These are phyloP conservation scores for Ceratina calcarata DNA, from an alignment of 1,140 invertebrate species.

Conservation along the genomic window DNA sequence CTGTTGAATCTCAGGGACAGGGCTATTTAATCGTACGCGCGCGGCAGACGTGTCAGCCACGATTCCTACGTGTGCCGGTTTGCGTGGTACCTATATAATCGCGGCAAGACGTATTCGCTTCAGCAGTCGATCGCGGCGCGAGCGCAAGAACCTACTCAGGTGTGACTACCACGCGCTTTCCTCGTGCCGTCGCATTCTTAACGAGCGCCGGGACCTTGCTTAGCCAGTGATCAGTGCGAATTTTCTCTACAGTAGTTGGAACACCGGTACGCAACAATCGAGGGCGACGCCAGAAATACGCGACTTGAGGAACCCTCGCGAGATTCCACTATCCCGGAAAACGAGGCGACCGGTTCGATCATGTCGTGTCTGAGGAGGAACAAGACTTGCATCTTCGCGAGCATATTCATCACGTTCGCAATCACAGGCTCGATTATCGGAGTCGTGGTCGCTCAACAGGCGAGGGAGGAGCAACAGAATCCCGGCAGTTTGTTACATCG, in stretches of 20 bases:
- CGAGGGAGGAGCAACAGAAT: too few species aligned
- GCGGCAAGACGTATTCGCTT: slow-evolving; percentile 37
- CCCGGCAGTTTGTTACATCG: too few species aligned
- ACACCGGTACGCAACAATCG: neutral
- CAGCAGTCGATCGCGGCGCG: slow-evolving; percentile 58
- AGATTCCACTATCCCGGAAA: too few species aligned
- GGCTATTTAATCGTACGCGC: neutral
- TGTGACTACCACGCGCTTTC: slow-evolving; percentile 30
- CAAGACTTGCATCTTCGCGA: too few species aligned
- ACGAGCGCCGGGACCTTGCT: too few species aligned
- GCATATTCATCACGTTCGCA: too few species aligned
- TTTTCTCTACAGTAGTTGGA: too few species aligned
- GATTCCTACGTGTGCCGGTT: neutral
- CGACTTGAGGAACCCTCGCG: too few species aligned
- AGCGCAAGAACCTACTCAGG: slow-evolving; percentile 44
- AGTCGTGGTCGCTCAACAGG: too few species aligned
- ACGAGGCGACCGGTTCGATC: neutral
- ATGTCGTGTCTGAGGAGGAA: too few species aligned
- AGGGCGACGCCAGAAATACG: neutral
- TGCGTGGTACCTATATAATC: slow-evolving; percentile 54
- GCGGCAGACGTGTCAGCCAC: neutral
- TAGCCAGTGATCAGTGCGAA: too few species aligned
- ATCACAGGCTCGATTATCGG: too few species aligned
- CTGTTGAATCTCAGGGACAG: neutral
- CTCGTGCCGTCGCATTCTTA: neutral